A percentile compares a stretch with the other conserved stretches of the same genome.
phyloP scores from a whole-genome alignment of 2,797 vertebrate genomes.

The Epinephelus coioides region DNA sequence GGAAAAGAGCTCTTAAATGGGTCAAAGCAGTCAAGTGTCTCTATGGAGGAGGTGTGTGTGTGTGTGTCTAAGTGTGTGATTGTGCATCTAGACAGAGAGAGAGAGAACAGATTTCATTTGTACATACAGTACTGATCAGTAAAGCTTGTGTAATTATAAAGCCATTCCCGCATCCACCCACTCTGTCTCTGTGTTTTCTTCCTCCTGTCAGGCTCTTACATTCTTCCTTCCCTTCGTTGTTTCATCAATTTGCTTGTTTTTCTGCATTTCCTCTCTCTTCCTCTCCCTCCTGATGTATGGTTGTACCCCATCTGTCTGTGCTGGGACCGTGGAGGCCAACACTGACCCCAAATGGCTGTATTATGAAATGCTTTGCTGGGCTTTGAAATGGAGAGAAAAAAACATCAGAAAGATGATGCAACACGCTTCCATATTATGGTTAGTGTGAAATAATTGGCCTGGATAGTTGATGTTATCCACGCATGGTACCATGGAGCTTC shows the following conservation, averaged over 20 bases:
- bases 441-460: slow-evolving; percentile 45
- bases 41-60: slow-evolving; percentile 63
- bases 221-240: slow-evolving; percentile 49
- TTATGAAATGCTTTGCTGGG: slow-evolving; percentile 61
- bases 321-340: slow-evolving; percentile 71
- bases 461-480: slow-evolving; percentile 20
- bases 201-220: slow-evolving; percentile 38
- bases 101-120: slow-evolving; percentile 39
- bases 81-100: slow-evolving; percentile 36
- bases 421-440: slow-evolving; percentile 55
- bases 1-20: slow-evolving; percentile 83
- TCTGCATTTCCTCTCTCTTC: slow-evolving; percentile 48
- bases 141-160: slow-evolving; percentile 51
- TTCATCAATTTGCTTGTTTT: slow-evolving; percentile 66
- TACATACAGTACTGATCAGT: slow-evolving; percentile 39
- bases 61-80: slow-evolving; percentile 46
- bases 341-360: slow-evolving; percentile 80
- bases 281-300: slow-evolving; percentile 49
- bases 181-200: slow-evolving; percentile 48
- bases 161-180: slow-evolving; percentile 41
- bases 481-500: slow-evolving; percentile 1
- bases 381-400: slow-evolving; percentile 57
- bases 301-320: slow-evolving; percentile 60
- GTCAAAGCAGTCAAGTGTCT: slow-evolving; percentile 85
- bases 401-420: slow-evolving; percentile 71